phyloP scores from a whole-genome alignment of 92 coral and sea anemone species.

The Heliopora coerulea region DNA sequence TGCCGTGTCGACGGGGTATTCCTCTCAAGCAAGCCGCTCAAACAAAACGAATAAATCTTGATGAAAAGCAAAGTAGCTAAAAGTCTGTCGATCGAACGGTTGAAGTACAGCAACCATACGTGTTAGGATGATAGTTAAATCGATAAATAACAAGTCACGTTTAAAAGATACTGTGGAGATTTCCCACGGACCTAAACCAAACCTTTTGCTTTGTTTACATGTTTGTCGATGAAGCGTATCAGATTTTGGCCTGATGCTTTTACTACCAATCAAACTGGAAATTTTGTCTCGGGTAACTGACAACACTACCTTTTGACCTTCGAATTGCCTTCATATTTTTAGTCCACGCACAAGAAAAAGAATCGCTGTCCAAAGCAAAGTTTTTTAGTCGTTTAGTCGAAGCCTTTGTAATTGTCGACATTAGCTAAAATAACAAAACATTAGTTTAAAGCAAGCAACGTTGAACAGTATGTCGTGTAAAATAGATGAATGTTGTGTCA shows the following conservation, averaged over 20 bases:
- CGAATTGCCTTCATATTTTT: too few relatives aligned
- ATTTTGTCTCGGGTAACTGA: neutral
- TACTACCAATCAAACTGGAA: neutral
- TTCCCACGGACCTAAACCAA: conserved; percentile 9
- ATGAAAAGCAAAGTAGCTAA: too few relatives aligned
- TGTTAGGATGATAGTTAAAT: neutral
- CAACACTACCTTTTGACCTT: too few relatives aligned
- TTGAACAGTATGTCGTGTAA: too few relatives aligned
- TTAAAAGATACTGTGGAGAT: neutral
- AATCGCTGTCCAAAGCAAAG: neutral
- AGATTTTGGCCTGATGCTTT: conserved; percentile 14
- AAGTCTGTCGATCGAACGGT: too few relatives aligned
- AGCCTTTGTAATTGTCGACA: neutral
- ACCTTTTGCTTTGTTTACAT: conserved; percentile 21
- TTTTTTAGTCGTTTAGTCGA: neutral
- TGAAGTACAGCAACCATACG: neutral
- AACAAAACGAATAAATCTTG: neutral
- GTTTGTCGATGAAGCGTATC: conserved; percentile 38
- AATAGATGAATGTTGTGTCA: too few relatives aligned
- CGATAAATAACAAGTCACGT: conserved; percentile 1
- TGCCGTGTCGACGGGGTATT: conserved; percentile 7
- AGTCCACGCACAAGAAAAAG: neutral
- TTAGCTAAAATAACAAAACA: neutral
- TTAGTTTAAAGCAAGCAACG: too few relatives aligned
- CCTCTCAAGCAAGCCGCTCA: neutral